Conservation (phyloP, 2,797 vertebrate genomes). For the Furcifer pardalis region DNA sequence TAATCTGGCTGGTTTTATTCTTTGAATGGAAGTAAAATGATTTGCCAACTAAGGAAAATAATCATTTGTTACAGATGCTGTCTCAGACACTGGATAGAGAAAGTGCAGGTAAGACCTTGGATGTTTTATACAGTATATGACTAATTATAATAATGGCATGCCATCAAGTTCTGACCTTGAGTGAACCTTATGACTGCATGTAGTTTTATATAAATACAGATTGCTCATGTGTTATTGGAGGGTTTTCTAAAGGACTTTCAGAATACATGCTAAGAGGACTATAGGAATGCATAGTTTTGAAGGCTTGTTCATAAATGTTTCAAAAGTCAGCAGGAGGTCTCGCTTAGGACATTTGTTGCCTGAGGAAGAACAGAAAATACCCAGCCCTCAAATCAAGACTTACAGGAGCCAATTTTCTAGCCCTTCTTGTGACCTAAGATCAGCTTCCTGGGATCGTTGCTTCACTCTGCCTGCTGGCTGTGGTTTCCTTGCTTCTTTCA, state of each 20-base stretch:
- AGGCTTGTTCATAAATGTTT: not conserved
- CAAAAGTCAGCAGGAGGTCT: not conserved
- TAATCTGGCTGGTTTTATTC: conserved; percentile 15
- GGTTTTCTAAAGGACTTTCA: conserved; percentile 18
- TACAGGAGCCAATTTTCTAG: too few species aligned
- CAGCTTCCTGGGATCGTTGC: not conserved
- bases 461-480: not conserved
- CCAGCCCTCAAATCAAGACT: not conserved
- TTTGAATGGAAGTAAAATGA: not conserved
- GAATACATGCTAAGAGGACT: not conserved
- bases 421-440: not conserved
- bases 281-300: not conserved
- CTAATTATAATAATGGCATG: too few species aligned
- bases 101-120: conserved; percentile 67
- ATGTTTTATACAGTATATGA: too few species aligned
- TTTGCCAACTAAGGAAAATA: conserved; percentile 52
- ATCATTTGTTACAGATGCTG: conserved; percentile 65
- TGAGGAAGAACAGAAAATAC: not conserved
- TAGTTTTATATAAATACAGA: too few species aligned
- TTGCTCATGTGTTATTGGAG: not conserved
- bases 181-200: too few species aligned
- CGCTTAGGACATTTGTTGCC: not conserved
- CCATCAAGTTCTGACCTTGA: too few species aligned
- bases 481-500: not conserved
- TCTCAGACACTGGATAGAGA: conserved; percentile 61